These are phyloP conservation scores for Psylliodes chrysocephalus DNA, from an alignment of 2,888 invertebrate genomes.

Conservation along the genomic window DNA sequence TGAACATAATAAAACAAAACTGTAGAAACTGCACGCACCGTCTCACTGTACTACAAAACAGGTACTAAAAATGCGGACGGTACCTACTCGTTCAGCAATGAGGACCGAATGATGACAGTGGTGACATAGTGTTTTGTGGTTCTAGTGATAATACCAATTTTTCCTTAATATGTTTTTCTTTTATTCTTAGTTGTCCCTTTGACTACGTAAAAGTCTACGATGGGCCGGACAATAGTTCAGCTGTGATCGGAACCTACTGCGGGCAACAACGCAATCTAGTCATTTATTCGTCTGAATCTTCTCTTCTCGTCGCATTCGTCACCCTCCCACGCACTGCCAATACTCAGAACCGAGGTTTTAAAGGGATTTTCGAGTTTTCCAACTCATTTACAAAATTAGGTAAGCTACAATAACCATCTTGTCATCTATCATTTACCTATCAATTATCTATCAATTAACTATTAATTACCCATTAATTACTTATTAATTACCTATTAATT, in stretches of 20 bases:
- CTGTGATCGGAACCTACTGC: constrained; percentile 96
- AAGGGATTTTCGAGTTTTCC: constrained; percentile 98
- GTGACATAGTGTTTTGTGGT: too few species aligned
- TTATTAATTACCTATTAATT: too few species aligned
- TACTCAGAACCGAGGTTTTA: constrained; percentile 97
- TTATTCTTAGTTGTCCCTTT: constrained; percentile 89
- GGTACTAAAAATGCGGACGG: too few species aligned
- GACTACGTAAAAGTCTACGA: constrained; percentile 98
- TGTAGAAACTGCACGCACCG: too few species aligned
- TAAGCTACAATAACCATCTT: constrained; percentile 69
- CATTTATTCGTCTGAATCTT: constrained; percentile 92
- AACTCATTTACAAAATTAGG: constrained; percentile 98
- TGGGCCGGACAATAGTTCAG: constrained; percentile 87
- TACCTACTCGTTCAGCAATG: too few species aligned
- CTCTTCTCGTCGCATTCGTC: constrained; percentile 90
- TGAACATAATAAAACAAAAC: too few species aligned
- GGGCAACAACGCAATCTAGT: constrained; percentile 96
- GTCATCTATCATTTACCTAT: too few species aligned
- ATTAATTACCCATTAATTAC: too few species aligned
- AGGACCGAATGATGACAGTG: too few species aligned
- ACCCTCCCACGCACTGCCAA: constrained; percentile 91
- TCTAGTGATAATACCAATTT: too few species aligned
- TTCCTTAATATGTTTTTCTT: constrained; percentile 6
- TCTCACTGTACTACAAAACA: too few species aligned
- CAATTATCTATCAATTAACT: too few species aligned